phyloP scores from a whole-genome alignment of 2,113 vertebrate species.

The Halichoerus grypus region DNA sequence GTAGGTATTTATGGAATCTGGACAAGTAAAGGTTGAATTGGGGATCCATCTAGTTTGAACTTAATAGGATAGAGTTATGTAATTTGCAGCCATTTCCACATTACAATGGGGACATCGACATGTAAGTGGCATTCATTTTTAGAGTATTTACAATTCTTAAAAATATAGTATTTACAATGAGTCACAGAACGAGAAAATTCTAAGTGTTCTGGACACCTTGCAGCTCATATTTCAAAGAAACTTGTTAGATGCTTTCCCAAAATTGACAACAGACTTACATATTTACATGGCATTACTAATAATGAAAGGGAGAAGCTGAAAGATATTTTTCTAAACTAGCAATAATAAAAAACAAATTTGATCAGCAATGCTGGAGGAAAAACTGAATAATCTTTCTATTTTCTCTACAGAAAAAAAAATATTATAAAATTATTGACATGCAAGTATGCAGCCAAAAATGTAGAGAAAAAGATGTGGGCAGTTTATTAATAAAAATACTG shows the following conservation, averaged over 20 bases:
- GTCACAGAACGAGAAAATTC: not conserved
- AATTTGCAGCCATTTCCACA: not conserved
- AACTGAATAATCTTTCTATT: not conserved
- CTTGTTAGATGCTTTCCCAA: not conserved
- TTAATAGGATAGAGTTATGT: not conserved
- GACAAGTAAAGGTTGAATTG: not conserved
- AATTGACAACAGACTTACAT: not conserved
- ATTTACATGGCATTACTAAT: not conserved
- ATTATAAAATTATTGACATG: not conserved
- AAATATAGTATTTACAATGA: not conserved
- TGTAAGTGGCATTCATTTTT: not conserved
- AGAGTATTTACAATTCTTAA: not conserved
- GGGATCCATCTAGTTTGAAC: not conserved
- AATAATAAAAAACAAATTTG: not conserved
- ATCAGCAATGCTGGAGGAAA: not conserved
- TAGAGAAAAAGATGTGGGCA: not conserved
- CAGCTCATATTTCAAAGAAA: not conserved
- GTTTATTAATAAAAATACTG: not conserved
- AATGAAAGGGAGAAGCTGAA: not conserved
- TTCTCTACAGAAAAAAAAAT: not conserved
- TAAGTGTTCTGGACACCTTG: not conserved
- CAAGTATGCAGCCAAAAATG: not conserved
- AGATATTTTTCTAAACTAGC: not conserved
- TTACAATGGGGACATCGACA: not conserved
- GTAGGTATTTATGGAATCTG: not conserved